These are phyloP conservation scores for Ardeotis arabs DNA, from an alignment of 2,113 vertebrate genomes.

Conservation along the genomic window DNA sequence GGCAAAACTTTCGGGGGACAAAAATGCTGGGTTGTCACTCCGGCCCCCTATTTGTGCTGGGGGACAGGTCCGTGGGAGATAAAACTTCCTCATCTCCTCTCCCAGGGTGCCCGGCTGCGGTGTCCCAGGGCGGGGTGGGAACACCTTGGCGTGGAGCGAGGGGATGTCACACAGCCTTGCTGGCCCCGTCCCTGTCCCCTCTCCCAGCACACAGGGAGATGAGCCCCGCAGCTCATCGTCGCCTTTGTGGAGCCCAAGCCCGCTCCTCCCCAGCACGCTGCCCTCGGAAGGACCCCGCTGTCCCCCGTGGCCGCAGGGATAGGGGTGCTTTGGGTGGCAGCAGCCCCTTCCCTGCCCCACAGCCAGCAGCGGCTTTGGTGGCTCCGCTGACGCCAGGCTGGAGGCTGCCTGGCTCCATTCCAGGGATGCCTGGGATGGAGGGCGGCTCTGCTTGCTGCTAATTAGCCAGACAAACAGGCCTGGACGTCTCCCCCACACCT, in stretches of 20 bases:
- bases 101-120: background rate
- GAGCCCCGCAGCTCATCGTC: background rate
- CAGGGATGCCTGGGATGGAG: background rate
- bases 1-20: background rate
- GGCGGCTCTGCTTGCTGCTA: background rate
- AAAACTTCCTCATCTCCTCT: background rate
- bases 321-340: accelerated
- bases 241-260: background rate
- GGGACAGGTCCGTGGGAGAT: background rate
- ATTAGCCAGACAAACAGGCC: background rate
- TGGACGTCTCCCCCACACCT: background rate
- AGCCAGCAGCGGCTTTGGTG: background rate
- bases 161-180: background rate
- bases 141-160: background rate
- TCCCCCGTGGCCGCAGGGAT: background rate
- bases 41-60: background rate
- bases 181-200: background rate
- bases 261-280: background rate
- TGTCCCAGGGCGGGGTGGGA: background rate
- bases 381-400: background rate
- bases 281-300: background rate
- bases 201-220: background rate
- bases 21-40: background rate
- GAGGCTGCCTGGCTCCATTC: background rate
- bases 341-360: background rate